These are phyloP conservation scores for Serilophus lunatus DNA, from an alignment of 2,113 vertebrate species.

Conservation along the genomic window DNA sequence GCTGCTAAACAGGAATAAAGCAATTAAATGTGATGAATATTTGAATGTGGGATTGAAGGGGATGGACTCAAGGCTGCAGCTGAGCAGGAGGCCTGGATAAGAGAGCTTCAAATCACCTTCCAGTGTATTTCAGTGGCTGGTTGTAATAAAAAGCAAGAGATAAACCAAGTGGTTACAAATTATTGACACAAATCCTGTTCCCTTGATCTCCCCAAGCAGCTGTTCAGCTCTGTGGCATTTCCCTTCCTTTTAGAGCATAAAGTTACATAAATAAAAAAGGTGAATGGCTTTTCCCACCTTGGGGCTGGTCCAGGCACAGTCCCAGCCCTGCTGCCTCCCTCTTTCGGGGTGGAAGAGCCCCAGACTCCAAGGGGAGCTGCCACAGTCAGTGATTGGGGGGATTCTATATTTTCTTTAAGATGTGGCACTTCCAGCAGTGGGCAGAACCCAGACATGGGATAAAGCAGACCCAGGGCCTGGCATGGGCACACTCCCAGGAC, in stretches of 20 bases:
- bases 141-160: not conserved
- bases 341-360: not conserved
- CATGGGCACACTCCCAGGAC: not conserved
- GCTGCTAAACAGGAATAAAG: not conserved
- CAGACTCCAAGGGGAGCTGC: accelerated
- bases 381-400: accelerated
- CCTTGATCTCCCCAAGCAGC: not conserved
- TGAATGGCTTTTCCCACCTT: not conserved
- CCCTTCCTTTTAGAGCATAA: not conserved
- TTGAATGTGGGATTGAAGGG: not conserved
- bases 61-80: not conserved
- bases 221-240: not conserved
- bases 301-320: not conserved
- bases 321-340: not conserved
- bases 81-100: not conserved
- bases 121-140: not conserved
- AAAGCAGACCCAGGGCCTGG: accelerated
- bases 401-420: not conserved
- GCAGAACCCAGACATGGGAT: not conserved
- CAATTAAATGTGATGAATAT: not conserved
- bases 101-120: not conserved
- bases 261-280: too few species aligned
- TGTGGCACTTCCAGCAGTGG: not conserved
- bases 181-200: not conserved
- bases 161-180: not conserved